Evolutionary conservation across 2,113 vertebrate species (phyloP).

Genomic region (Pavo muticus): DNA sequence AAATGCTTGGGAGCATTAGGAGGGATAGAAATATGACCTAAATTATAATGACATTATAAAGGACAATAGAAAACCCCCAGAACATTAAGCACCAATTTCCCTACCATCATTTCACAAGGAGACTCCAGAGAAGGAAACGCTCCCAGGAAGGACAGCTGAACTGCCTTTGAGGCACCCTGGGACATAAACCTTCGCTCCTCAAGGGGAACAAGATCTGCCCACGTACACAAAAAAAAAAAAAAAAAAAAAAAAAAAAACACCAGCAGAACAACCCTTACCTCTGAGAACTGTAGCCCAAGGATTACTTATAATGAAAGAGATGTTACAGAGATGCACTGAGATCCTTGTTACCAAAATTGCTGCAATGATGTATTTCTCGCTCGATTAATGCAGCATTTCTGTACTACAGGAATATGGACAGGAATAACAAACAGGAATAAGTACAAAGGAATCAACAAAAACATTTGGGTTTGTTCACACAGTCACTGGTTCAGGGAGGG

Average conservation of each 20-base stretch:
- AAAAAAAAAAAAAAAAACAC: too few species aligned
- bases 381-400: not conserved
- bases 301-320: not conserved
- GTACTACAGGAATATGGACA: not conserved
- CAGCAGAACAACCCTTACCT: accelerated
- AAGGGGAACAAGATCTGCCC: not conserved
- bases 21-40: not conserved
- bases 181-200: not conserved
- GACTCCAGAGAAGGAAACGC: not conserved
- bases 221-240: too few species aligned
- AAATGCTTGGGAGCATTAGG: slow-evolving; percentile 19
- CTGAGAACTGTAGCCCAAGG: not conserved
- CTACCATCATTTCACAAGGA: not conserved
- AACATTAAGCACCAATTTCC: not conserved
- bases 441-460: not conserved
- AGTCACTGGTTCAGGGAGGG: not conserved
- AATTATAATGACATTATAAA: not conserved
- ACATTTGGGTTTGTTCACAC: not conserved
- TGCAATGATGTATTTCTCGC: not conserved
- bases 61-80: not conserved
- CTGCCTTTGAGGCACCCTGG: not conserved
- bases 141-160: not conserved
- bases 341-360: not conserved
- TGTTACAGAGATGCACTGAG: not conserved
- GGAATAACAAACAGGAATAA: not conserved